A percentile compares a stretch with the other conserved stretches of the same genome.
These are phyloP conservation scores for Phoenoteleia sp. DNA, from an alignment of 2,888 invertebrate genomes.

Conservation along the genomic window DNA sequence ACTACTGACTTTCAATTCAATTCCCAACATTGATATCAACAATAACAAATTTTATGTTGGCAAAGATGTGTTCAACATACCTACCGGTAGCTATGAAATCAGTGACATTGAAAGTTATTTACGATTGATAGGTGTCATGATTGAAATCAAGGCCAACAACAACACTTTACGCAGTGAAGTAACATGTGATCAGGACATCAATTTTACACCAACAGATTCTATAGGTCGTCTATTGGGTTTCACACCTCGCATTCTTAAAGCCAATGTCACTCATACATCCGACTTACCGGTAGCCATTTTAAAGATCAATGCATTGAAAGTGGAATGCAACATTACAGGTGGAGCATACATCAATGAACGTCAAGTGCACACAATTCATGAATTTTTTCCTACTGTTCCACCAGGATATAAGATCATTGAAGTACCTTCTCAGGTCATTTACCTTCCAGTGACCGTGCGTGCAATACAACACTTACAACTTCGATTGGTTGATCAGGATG, in stretches of 20 bases:
- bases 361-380: too few species aligned
- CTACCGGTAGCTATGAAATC: slow-evolving; percentile 81
- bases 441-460: too few species aligned
- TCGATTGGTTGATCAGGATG: too few species aligned
- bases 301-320: slow-evolving; percentile 36
- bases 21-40: slow-evolving; percentile 81
- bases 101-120: slow-evolving; percentile 76
- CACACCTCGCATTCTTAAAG: slow-evolving; percentile 39
- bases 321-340: slow-evolving; percentile 42
- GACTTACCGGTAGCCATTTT: slow-evolving; percentile 44
- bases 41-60: slow-evolving; percentile 79
- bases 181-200: slow-evolving; percentile 24
- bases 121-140: not conserved
- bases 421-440: not conserved
- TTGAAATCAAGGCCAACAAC: too few species aligned
- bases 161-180: slow-evolving; percentile 33
- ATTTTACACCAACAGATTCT: slow-evolving; percentile 65
- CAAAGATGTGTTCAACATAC: slow-evolving; percentile 74
- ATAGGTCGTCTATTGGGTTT: slow-evolving; percentile 40
- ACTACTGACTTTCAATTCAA: slow-evolving; percentile 80
- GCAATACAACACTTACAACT: too few species aligned
- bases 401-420: too few species aligned
- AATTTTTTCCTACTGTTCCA: too few species aligned
- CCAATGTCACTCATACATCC: slow-evolving; percentile 21
- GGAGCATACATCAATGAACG: too few species aligned